Percentiles rank a stretch among this genome's conserved stretches.
These are phyloP conservation scores for Ceriagrion tenellum DNA, from an alignment of 2,888 invertebrate genomes.

Conservation along the genomic window DNA sequence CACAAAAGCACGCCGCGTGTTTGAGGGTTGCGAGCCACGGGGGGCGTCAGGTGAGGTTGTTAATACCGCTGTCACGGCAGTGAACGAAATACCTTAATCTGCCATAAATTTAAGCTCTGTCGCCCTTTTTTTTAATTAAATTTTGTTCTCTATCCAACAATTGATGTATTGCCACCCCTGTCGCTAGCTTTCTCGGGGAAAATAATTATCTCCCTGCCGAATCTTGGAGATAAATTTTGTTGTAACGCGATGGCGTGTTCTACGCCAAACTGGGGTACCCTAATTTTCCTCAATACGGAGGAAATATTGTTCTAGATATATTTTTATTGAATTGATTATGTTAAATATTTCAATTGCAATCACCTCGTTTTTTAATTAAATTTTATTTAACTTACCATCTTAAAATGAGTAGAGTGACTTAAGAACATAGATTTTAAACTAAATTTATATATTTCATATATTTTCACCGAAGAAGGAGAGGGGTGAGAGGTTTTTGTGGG, in stretches of 20 bases:
- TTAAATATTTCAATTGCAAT: no score
- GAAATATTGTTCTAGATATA: no score
- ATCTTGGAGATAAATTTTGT: neutral
- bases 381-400: no score
- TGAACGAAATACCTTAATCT: constrained; percentile 22
- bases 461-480: no score
- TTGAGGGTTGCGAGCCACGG: neutral
- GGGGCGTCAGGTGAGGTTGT: constrained; percentile 27
- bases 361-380: no score
- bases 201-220: neutral
- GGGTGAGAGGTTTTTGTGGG: no score
- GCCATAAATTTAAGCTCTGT: neutral
- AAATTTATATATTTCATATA: no score
- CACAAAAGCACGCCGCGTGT: neutral
- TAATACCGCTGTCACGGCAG: constrained; percentile 8
- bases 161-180: neutral
- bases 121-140: neutral
- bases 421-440: no score
- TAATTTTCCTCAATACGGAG: no score
- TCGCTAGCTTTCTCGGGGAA: neutral
- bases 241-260: neutral
- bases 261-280: no score
- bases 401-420: no score
- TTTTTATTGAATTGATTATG: no score
- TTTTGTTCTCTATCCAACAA: neutral